Evolutionary conservation across 2,797 vertebrate genomes (phyloP).

Genomic region (Podargus strigoides): DNA sequence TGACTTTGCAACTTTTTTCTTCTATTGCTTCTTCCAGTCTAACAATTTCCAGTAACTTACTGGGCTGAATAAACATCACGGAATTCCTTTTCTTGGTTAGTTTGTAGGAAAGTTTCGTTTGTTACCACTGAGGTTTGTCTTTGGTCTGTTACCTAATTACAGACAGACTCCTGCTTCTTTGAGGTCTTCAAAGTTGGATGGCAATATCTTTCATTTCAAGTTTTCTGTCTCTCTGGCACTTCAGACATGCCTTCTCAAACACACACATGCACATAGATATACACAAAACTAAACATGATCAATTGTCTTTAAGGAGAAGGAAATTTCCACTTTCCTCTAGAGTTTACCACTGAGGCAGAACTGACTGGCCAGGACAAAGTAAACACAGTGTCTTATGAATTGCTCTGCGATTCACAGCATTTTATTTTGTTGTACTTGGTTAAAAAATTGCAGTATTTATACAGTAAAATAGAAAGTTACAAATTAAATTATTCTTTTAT

Average conservation of each 20-base stretch:
- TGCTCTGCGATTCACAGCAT: neutral
- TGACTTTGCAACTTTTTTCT: neutral
- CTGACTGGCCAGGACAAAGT: neutral
- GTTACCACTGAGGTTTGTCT: neutral
- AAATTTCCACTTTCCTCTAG: neutral
- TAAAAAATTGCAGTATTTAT: neutral
- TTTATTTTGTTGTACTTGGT: neutral
- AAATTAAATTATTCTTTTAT: neutral
- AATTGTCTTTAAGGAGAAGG: neutral
- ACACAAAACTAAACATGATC: neutral
- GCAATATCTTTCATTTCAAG: neutral
- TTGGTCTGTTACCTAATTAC: neutral
- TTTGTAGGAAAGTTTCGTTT: neutral
- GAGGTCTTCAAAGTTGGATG: neutral
- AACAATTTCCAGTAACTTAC: neutral
- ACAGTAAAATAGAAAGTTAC: neutral
- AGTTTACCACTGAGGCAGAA: neutral
- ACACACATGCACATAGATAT: fast-evolving
- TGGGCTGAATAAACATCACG: neutral
- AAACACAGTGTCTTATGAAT: neutral
- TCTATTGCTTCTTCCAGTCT: neutral
- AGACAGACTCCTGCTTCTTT: neutral
- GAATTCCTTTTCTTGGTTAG: neutral
- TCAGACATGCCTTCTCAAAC: neutral
- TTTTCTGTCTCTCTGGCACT: neutral